These are phyloP conservation scores for Pteropus rufus DNA, from an alignment of 2,797 vertebrate species.

Conservation along the genomic window DNA sequence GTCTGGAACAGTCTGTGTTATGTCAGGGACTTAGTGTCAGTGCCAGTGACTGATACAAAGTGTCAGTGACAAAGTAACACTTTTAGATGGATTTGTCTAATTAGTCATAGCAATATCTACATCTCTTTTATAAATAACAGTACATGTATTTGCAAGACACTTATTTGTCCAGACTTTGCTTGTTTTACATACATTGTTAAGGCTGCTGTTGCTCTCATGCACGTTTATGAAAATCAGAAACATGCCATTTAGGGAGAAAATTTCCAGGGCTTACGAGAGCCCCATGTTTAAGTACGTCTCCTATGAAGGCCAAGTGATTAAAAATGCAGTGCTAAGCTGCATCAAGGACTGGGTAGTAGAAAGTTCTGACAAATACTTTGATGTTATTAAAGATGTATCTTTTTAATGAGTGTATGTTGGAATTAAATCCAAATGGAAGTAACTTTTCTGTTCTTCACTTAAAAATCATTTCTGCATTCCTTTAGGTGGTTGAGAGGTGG, in stretches of 20 bases:
- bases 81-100: not conserved
- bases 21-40: not conserved
- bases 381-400: not conserved
- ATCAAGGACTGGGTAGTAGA: not conserved
- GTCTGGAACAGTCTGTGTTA: not conserved
- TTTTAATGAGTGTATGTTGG: constrained; percentile 1
- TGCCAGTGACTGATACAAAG: not conserved
- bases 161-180: not conserved
- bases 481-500: not conserved
- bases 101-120: not conserved
- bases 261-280: not conserved
- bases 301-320: not conserved
- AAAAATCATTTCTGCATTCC: not conserved
- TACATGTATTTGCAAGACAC: not conserved
- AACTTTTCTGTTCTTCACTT: not conserved
- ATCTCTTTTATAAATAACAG: not conserved
- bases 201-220: not conserved
- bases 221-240: not conserved
- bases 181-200: not conserved
- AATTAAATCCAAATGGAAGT: constrained; percentile 30
- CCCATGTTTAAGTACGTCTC: not conserved
- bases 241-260: not conserved
- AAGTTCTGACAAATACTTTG: not conserved
- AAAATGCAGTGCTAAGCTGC: not conserved
- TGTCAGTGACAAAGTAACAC: not conserved